Percentiles rank a stretch among this genome's conserved stretches.
Conservation (phyloP, 1,140 invertebrate species). For the Drosophila eugracilis region DNA sequence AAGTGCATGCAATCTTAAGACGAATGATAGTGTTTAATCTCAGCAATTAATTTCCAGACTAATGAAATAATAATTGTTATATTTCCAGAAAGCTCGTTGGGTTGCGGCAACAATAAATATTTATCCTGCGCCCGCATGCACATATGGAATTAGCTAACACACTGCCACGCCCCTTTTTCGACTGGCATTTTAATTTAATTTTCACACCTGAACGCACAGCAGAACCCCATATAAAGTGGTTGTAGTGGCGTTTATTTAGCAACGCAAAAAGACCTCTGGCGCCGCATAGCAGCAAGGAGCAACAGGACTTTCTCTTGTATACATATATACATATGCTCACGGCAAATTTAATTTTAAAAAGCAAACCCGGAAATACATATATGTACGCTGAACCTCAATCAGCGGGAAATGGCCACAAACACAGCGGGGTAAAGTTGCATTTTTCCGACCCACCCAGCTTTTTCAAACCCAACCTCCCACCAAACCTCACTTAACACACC, state of each 20-base stretch:
- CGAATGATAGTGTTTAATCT: constrained; percentile 10
- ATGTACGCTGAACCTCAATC: constrained; percentile 55
- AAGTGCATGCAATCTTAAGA: background rate
- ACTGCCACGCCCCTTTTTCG: constrained; percentile 7
- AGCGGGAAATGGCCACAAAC: constrained; percentile 49
- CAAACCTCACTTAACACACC: background rate
- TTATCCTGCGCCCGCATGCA: constrained; percentile 7
- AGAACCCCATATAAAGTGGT: constrained; percentile 34
- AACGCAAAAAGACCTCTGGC: constrained; percentile 10
- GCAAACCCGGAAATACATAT: constrained; percentile 43
- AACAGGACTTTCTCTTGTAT: background rate
- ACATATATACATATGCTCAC: constrained; percentile 19
- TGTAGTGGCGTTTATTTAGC: constrained; percentile 50
- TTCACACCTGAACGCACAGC: constrained; percentile 46
- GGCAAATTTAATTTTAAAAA: constrained; percentile 77
- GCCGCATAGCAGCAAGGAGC: constrained; percentile 2
- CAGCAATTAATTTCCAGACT: background rate
- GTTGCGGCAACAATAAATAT: constrained; percentile 22
- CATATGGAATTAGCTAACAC: background rate
- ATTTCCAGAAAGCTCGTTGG: background rate
- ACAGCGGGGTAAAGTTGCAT: constrained; percentile 15
- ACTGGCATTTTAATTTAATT: constrained; percentile 62
- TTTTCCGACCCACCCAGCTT: background rate
- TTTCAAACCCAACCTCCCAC: constrained; percentile 5
- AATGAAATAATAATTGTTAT: constrained; percentile 25